A percentile compares a stretch with the other conserved stretches of the same genome.
These are phyloP conservation scores for Unio pictorum DNA, from an alignment of 2,888 invertebrate species.

Conservation along the genomic window DNA sequence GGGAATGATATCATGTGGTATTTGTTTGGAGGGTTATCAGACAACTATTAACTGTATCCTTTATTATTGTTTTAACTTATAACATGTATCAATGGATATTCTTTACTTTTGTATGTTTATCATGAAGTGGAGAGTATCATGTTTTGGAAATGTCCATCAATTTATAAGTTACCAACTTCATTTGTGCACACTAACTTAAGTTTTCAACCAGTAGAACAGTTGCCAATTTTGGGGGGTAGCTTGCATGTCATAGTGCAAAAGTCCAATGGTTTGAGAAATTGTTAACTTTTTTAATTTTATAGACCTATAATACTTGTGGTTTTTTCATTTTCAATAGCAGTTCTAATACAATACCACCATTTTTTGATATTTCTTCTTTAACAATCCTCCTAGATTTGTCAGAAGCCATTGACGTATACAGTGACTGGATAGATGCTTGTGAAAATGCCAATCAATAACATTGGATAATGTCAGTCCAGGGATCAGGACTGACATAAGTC, in stretches of 20 bases:
- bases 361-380: constrained; percentile 2
- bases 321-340: not conserved
- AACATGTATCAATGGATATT: too few relatives aligned
- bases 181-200: too few relatives aligned
- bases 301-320: too few relatives aligned
- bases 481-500: not conserved
- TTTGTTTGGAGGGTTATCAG: constrained; percentile 97
- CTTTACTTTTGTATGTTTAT: too few relatives aligned
- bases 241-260: too few relatives aligned
- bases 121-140: too few relatives aligned
- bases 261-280: too few relatives aligned
- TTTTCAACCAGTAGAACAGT: too few relatives aligned
- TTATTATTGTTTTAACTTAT: constrained; percentile 20
- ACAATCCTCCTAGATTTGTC: constrained; percentile 77
- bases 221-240: too few relatives aligned
- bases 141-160: too few relatives aligned
- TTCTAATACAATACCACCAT: not conserved
- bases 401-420: constrained; percentile 98
- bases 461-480: not conserved
- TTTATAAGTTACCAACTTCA: too few relatives aligned
- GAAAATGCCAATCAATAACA: constrained; percentile 86
- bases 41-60: constrained; percentile 89
- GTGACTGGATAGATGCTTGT: constrained; percentile 99
- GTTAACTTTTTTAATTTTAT: too few relatives aligned
- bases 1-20: constrained; percentile 93